phyloP scores from a whole-genome alignment of 2,797 vertebrate species.

The Valencia hispanica region DNA sequence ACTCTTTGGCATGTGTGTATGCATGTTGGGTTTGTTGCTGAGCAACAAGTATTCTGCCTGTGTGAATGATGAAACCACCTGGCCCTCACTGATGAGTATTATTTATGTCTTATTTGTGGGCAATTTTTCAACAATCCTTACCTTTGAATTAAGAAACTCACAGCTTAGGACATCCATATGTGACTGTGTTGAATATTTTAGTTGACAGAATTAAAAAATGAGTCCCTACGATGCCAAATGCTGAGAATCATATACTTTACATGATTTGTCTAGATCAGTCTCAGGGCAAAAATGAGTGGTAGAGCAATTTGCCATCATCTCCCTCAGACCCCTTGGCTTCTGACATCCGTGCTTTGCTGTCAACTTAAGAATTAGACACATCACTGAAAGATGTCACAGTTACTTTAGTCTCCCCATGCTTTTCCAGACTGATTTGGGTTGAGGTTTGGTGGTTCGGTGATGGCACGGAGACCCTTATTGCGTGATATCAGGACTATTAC shows the following conservation, averaged over 20 bases:
- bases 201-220: neutral
- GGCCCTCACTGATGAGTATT: conserved; percentile 19
- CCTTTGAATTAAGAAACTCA: neutral
- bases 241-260: neutral
- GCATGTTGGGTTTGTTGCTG: conserved; percentile 67
- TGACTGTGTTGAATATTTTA: neutral
- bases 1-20: conserved; percentile 68
- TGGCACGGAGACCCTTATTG: neutral
- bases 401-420: neutral
- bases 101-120: neutral
- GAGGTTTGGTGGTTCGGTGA: neutral
- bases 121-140: conserved; percentile 3
- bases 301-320: conserved; percentile 7
- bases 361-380: neutral
- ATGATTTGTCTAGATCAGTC: neutral
- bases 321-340: conserved; percentile 18
- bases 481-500: neutral
- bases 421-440: neutral
- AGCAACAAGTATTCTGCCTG: conserved; percentile 50
- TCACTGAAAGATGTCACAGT: neutral
- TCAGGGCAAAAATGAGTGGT: conserved; percentile 2
- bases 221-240: neutral
- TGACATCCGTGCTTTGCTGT: conserved; percentile 15
- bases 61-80: conserved; percentile 47
- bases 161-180: neutral